Evolutionary conservation across 2,113 vertebrate genomes (phyloP), one percentile per base, ranked within the genome.

Genomic region (Sinocyclocheilus anshuiensis): DNA sequence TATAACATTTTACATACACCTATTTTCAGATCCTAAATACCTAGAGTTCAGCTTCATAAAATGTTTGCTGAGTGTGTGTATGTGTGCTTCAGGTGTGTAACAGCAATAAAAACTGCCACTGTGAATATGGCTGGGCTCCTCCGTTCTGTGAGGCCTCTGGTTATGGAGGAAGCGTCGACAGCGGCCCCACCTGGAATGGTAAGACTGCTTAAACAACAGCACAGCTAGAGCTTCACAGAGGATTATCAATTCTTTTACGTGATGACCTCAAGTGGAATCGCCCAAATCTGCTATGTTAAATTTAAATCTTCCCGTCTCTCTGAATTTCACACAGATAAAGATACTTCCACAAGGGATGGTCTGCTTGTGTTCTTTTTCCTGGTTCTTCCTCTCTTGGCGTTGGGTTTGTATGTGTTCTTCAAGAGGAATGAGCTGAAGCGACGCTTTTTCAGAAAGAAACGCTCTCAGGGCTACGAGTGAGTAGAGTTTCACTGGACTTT

Each of bases 41-140:
- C 11, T 20, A 12, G 11, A 63, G 36, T 42, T 45, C 15, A 13
- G 7, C 20, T 71, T 69, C 18, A 8, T 69, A 0, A 22, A 55
- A 33, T 86, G 50, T 36, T 18, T 69, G 59, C 20, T 84, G n/a
- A 59, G 24, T 80, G 69, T 86, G 71, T 82, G 69, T 81, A 24
- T 87, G 71, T 78, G 39, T 48, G 75, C 24, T 24, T 12, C 86
- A 97, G 98, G 96, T 99, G 72, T 99, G 98, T 92, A 99, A 99
- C 91, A 99, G 92, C 90, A 99, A 99, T 92, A 96, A 90, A 92
- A 98, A 98, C 93, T 99, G 98, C 90, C 98, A 99, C 93, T 99
- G 98, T 89, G 91, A 95, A 0, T 50, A 93, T 0, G 95, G 95
- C 89, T 98, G 98, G 98, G 96, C 93, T 5, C 96, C 96, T 2